Evolutionary conservation across 2,888 invertebrate genomes (phyloP), one percentile per base, ranked within the genome.

Genomic region (Epirrhoe alternata): DNA sequence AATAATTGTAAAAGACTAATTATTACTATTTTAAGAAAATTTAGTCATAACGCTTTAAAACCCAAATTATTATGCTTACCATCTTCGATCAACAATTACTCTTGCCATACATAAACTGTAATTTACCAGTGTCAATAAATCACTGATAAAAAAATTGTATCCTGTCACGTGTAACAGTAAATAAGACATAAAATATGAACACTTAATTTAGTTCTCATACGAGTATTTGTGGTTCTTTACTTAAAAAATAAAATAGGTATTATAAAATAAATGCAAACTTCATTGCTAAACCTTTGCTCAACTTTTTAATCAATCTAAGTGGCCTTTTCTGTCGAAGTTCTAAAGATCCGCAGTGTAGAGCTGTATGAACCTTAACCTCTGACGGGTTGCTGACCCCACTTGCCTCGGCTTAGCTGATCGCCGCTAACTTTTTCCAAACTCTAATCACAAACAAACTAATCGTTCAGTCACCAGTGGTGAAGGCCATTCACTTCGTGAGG

Each of bases 331-430:
- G 42, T 42, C 8, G 16, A 57, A 31, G 55, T 62, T 55, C 49
- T 17, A 64, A 51, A 42, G 14, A 57, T 10, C 51, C 12, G 49
- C 30, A 35, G 38, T 35, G 33, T 54, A 49, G 24, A 24, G 52
- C 47, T 49, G 50, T 56, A 54, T 61, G 56, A 71, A 71, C 64
- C 60, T 58, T 65, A 61, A 72, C 69, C 72, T 71, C 64, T 68
- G 67, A 17, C 70, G 50, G 70, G 68, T 47, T 73, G 54, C 33
- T 64, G 68, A 64, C 70, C 71, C 55, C 53, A 55, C 61, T 54
- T 58, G 31, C 50, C 24, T n/a, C 16, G 60, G 67, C 57, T 65
- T 57, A 64, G 52, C 47, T 54, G 51, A 70, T 69, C 62, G 24
- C 5, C 35, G 16, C 49, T 53, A 58, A 57, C 5, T 56, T 56